Base-by-base conservation (phyloP, 2,113 vertebrate species). In the Leucosticte australis region DNA sequence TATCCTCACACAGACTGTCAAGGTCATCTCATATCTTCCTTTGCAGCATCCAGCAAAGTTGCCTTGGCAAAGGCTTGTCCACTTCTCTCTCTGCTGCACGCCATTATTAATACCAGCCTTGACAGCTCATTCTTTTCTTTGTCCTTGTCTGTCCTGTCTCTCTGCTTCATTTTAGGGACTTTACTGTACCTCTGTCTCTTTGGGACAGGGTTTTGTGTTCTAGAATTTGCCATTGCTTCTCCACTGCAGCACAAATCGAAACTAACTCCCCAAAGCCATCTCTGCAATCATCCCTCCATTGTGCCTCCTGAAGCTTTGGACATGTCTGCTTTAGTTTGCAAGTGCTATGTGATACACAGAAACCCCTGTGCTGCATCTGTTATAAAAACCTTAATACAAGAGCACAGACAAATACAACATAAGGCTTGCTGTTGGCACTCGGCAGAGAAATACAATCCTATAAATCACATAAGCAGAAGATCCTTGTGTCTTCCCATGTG, bases 381-480 rank as follows among this genome's bases (percentile, higher is more conserved):
- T 65, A 55, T 37, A 74, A 89, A 90, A 94, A 39, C 67, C 28
- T 85, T 74, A 17, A 83, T 55, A 59, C n/a, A 49, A 82, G 41
- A 94, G 57, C 67, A 87, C 49, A 83, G 77, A 33, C 56, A 39
- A 64, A 65, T 53, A 47, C n/a, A 91, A 49, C 46, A 65, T 26
- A 35, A 53, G 35, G 11, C 63, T 87, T 16, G 16, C 63, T 80
- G 75, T 50, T 95, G 87, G 78, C 91, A 70, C 78, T 88, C n/a
- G 1, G 31, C 63, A 91, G 41, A 91, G 77, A 95, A 95, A 89
- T 55, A 46, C 52, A 69, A n/a, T 86, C 64, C n/a, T 20, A 68
- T 78, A 91, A 92, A 95, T 92, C 82, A 69, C 63, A 46, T 49
- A 42, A 87, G 75, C 67, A 92, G 84, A 94, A 88, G 75, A 82